Base-by-base conservation (phyloP, 2,888 invertebrate genomes). In the Dicyrtoma fusca region DNA sequence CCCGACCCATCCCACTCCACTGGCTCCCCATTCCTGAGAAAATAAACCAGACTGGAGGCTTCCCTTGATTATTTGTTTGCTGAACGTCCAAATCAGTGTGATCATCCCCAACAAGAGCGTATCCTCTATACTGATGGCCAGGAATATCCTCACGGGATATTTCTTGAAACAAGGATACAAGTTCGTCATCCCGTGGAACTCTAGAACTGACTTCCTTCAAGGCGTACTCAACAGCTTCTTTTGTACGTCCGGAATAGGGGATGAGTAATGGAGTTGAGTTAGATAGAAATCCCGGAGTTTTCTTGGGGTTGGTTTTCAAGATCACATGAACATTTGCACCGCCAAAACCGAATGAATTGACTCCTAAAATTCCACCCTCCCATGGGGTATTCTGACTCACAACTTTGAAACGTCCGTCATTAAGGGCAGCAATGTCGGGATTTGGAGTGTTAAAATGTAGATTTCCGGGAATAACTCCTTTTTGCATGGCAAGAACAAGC, bases 1-100 rank as follows among this genome's bases (percentile, higher is more conserved):
- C 88, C 82, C 90, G 90, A 2, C 69, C 71, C 71, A 72, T 75
- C 81, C 94, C 95, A 62, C 92, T 88, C 97, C 97, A 98, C 85
- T 98, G 98, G 53, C 94, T 91, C 14, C 98, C 98, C 98, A 99
- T 98, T 74, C 99, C 99, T 59, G 96, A 92, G 86, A 95, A 98
- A 76, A 98, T 88, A 84, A 89, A 98, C 94, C 97, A 98, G 70
- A 97, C 85, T 0, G 97, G 95, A 14, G 92, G 88, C 76, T 88
- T 87, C 5, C 81, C 66, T 25, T 80, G 78, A 34, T 8, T 34
- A 8, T 34, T 34, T 3, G 34, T 34, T 3, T 3, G 34, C 5
- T 78, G 72, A 4, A 77, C 79, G 73, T 80, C 76, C 23, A 76
- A 47, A 11, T 77, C 77, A n/a, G 72, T 26, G 49, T 49, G 62